Percentiles rank a stretch among this genome's conserved stretches.
Evolutionary conservation across 1,140 invertebrate genomes (phyloP).

Genomic region (Diorhabda sublineata): DNA sequence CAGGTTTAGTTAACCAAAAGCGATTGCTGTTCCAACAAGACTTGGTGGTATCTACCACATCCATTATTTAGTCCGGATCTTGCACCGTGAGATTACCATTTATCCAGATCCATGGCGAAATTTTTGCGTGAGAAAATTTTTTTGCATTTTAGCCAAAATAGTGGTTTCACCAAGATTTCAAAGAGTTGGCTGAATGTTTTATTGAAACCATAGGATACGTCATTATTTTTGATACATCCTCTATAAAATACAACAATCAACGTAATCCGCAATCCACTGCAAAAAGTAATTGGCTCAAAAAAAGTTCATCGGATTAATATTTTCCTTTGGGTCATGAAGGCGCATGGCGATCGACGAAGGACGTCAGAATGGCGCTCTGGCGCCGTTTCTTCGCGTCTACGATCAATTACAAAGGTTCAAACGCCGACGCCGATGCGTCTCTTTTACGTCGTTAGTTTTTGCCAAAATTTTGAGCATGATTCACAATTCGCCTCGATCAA

Average conservation of each 20-base stretch:
- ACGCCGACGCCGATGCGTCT: slow-evolving; percentile 7
- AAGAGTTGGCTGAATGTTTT: too few species aligned
- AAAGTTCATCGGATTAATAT: background rate
- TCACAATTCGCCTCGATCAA: background rate
- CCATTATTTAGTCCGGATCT: too few species aligned
- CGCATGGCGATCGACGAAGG: slow-evolving; percentile 7
- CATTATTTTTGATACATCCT: background rate
- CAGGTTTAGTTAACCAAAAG: too few species aligned
- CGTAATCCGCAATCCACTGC: background rate
- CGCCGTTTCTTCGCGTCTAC: slow-evolving; percentile 7
- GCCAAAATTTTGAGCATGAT: slow-evolving; percentile 4
- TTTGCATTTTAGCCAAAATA: too few species aligned
- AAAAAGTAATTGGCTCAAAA: background rate
- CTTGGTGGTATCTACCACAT: too few species aligned
- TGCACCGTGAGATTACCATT: too few species aligned
- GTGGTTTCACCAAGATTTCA: too few species aligned
- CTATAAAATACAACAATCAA: background rate
- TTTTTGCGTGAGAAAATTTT: too few species aligned
- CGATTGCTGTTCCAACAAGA: too few species aligned
- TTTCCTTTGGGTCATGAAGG: slow-evolving; percentile 6
- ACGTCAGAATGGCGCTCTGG: slow-evolving; percentile 2
- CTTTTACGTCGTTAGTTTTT: background rate
- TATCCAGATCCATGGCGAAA: too few species aligned
- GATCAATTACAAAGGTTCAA: slow-evolving; percentile 10
- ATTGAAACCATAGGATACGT: too few species aligned